These are phyloP conservation scores for Frankliniella fusca DNA, from an alignment of 2,888 invertebrate species.

Conservation along the genomic window DNA sequence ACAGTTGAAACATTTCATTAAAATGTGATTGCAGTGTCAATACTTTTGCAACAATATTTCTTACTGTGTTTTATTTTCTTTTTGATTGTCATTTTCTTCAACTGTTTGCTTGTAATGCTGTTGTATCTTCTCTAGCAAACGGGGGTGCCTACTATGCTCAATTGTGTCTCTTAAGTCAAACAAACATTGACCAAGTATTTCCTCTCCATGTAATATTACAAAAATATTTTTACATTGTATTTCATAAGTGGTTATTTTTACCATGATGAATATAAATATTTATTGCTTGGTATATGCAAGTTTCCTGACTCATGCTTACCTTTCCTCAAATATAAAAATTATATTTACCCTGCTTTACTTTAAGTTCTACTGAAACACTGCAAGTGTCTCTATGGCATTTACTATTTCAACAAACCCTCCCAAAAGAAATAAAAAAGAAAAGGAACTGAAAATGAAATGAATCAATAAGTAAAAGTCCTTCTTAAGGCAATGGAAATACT, in stretches of 20 bases:
- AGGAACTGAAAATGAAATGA: too few species aligned
- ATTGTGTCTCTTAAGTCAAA: background rate
- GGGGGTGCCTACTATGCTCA: background rate
- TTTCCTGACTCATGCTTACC: constrained; percentile 19
- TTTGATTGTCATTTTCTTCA: background rate
- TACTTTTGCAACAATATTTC: background rate
- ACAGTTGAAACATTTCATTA: background rate
- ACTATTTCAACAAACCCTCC: background rate
- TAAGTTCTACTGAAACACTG: background rate
- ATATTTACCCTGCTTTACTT: background rate
- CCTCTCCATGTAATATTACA: background rate
- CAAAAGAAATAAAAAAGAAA: background rate
- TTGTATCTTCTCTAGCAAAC: background rate
- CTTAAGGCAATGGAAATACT: constrained; percentile 9
- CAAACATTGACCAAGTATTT: constrained; percentile 20
- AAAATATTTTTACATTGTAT: constrained; percentile 3
- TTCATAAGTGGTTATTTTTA: background rate
- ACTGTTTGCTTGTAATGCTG: background rate
- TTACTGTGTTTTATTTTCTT: background rate
- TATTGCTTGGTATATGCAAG: constrained; percentile 3
- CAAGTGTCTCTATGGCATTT: background rate
- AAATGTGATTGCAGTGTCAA: background rate
- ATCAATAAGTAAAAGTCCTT: too few species aligned
- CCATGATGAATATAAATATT: constrained; percentile 16
- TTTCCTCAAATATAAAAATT: constrained; percentile 25